Evolutionary conservation across 2,888 invertebrate species (phyloP), one percentile per base, ranked within the genome.

Genomic region (Seira musarum): DNA sequence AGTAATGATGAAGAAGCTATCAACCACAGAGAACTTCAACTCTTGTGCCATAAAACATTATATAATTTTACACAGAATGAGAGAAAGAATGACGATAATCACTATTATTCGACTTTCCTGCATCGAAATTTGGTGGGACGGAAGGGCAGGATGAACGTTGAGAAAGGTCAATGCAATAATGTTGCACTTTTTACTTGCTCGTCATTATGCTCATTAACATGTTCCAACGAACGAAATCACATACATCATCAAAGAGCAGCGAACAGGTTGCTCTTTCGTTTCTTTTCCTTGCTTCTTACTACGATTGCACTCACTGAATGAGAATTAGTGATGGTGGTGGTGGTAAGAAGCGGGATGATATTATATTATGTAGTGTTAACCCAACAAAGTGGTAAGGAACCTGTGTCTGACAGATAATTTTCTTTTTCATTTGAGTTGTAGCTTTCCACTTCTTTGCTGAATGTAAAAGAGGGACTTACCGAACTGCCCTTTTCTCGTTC

Each of bases 401-500:
- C 46, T 15, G 19, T 17, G 15, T 13, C 30, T 71, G 71, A 71
- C 71, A 71, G 71, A 71, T 71, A 60, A 71, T 71, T 70, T 70
- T 60, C 69, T 57, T 69, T 69, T 60, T 17, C 57, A n/a, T n/a
- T n/a, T 60, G 68, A 68, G 53, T 46, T 17, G 30, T 25, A 60
- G 24, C 30, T 30, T 24, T 64, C 10, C 46, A 60, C 6, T 17
- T 5, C 17, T 17, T 6, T n/a, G n/a, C n/a, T n/a, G n/a, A n/a
- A n/a, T n/a, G 40, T 60, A 70, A 40, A 40, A 61, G 64, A 64
- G 72, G 63, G 64, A 40, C 69, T 68, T 77, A 67, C 75, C 65
- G 71, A 57, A 22, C 77, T 71, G 68, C 64, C 77, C 25, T 74
- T 80, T 74, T 75, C 80, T 70, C 65, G 75, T 80, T 70, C 57